Evolutionary conservation across 2,888 invertebrate species (phyloP), one percentile per base, ranked within the genome.

Genomic region (Athrips mouffetella): DNA sequence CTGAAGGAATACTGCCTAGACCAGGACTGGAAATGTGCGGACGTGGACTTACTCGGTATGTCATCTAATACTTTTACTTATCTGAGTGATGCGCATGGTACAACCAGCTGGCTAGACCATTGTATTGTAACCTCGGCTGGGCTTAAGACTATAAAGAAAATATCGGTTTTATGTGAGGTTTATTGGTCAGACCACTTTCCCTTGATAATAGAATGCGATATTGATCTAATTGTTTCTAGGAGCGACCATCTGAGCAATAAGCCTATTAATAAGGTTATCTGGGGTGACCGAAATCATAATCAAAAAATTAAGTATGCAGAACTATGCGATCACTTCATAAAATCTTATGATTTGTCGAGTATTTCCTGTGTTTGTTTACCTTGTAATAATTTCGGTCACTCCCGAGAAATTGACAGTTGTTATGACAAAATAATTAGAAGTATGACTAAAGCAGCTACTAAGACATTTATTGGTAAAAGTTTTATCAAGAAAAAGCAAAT

Each of bases 151-250:
- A 11, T 51, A 13, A 29, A 2, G 1, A 18, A 16, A 18, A 16
- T 29, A 1, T 13, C 8, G 1, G 33, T 51, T 13, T 5, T 39
- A 5, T 25, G 47, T 20, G 47, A 47, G 13, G 45, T 51, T 4
- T 47, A 20, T 15, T 25, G 45, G 45, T 51, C 50, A n/a, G 45
- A 47, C 27, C 52, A 52, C n/a, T 39, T 20, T 5, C 47, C 52
- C 3, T 13, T 52, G 5, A 39, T 44, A 2, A 6, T 52, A 1
- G 15, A 46, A 11, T 49, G 52, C 44, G 30, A 49, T 11, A 4
- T 52, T 18, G 20, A 39, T 31, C 3, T 33, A 4, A 10, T 33
- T 11, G 6, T 3, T 30, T 3, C n/a, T 23, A 46, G 40, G 3
- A 11, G 3, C n/a, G 11, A 29, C 27, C 2, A 4, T n/a, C 16